phyloP scores from a whole-genome alignment of 2,888 invertebrate genomes.

The Ditylenchus weischeri region DNA sequence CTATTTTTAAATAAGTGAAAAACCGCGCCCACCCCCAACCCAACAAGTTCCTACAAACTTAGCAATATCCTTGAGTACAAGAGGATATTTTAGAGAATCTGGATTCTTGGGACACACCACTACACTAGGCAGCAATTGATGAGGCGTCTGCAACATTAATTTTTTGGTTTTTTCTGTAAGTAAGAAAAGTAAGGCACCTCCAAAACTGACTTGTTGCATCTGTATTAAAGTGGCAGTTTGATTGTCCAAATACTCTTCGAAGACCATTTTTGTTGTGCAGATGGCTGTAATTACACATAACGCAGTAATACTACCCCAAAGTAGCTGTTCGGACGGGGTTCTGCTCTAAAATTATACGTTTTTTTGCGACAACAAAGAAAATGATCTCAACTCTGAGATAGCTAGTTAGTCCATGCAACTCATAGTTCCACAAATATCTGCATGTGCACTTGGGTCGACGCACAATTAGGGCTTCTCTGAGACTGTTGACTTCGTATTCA shows the following conservation, averaged over 20 bases:
- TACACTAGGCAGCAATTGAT: background rate
- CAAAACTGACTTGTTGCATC: conserved; percentile 1
- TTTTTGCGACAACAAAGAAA: background rate
- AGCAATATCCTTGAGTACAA: conserved; percentile 29
- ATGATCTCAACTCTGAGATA: conserved; percentile 21
- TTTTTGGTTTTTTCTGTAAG: no score
- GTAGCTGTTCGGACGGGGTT: conserved; percentile 18
- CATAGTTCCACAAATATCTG: conserved; percentile 30
- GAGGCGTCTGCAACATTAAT: background rate
- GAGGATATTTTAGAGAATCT: conserved; percentile 27
- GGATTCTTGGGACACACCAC: conserved; percentile 36
- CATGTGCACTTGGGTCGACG: conserved; percentile 24
- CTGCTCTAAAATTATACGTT: conserved; percentile 8
- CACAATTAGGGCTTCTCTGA: background rate
- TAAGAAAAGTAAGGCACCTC: no score
- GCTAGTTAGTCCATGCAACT: conserved; percentile 32
- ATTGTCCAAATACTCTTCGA: conserved; percentile 31
- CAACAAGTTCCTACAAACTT: no score
- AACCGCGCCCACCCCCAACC: no score
- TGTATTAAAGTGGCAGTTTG: conserved; percentile 37
- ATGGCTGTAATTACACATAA: conserved; percentile 27
- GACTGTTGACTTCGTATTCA: background rate
- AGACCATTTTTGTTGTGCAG: conserved; percentile 23
- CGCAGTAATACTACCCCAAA: conserved; percentile 26
- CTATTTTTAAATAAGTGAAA: no score